A percentile compares a stretch with the other conserved stretches of the same genome.
Conservation (phyloP, 2,888 invertebrate genomes). For the Aspidiotus rigidus region DNA sequence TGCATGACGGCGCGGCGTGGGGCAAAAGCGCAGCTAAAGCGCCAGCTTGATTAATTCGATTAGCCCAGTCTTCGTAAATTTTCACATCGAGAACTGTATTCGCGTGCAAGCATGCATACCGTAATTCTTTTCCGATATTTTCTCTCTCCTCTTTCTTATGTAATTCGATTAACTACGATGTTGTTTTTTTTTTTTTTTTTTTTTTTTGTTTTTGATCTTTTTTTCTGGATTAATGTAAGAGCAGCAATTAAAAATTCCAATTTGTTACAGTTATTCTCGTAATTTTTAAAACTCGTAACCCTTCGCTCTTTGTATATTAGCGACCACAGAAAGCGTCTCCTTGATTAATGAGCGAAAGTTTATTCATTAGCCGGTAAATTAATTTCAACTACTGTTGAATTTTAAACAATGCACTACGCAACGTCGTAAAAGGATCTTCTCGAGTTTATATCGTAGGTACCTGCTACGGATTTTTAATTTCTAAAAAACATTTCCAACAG, state of each 20-base stretch:
- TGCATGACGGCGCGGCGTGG: neutral
- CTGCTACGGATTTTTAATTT: no score
- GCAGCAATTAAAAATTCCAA: neutral
- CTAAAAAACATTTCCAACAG: no score
- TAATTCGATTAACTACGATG: no score
- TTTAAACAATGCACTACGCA: slow-evolving; percentile 6
- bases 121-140: no score
- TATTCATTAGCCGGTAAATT: slow-evolving; percentile 23
- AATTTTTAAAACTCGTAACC: neutral
- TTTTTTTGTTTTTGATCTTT: no score
- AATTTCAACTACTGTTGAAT: slow-evolving; percentile 21
- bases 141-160: no score
- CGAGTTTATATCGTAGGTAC: no score
- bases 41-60: neutral
- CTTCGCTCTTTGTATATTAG: slow-evolving; percentile 3
- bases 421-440: no score
- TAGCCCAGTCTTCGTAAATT: neutral
- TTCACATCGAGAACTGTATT: neutral
- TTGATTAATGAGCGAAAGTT: slow-evolving; percentile 21
- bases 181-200: no score
- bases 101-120: slow-evolving; percentile 1
- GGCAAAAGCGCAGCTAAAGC: neutral
- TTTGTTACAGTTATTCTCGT: neutral
- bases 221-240: no score
- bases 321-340: neutral